Evolutionary conservation across 2,113 vertebrate genomes (phyloP), one percentile per base, ranked within the genome.

Genomic region (Larimichthys polyactis): DNA sequence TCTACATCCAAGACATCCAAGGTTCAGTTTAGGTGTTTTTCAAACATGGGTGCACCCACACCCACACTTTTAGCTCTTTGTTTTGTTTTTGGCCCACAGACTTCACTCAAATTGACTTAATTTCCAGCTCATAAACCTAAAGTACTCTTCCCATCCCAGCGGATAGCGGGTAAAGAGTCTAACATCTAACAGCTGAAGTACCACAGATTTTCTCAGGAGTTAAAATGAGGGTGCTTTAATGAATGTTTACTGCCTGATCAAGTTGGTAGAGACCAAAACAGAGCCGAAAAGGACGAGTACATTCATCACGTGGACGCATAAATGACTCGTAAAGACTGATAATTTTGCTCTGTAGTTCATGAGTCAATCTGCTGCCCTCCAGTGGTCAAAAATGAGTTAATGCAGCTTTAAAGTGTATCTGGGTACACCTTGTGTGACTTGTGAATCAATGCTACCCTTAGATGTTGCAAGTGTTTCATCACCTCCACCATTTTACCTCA

Each of bases 391-490:
- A 44, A 62, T 4, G 2, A 40, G 0, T 17, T 22, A 57, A 20
- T 20, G 7, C 67, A 60, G 14, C 27, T 36, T 71, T 17, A 52
- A 71, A 32, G 48, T 27, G 29, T 5, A 8, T 32, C 36, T 29
- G 48, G 12, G 16, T 59, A 1, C 16, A 20, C 20, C 1, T 24
- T 86, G 86, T 78, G 78, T 82, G 87, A 79, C 88, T 68, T 79
- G 57, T 89, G 87, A 92, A 84, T 81, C 57, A 43, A 60, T 49
- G 20, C 59, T 32, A 19, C 55, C 65, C 11, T 51, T 81, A 77
- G 59, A 77, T 81, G 79, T 92, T 83, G 63, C 55, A 86, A 79
- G 69, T 89, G 85, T 92, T 59, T 89, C 91, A 91, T 89, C 90
- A 85, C 78, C 78, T 85, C 73, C 67, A 73, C 65, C 86, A 81